A percentile compares a stretch with the other conserved stretches of the same genome.
phyloP scores from a whole-genome alignment of 2,797 vertebrate species.

The Eulemur mongoz region DNA sequence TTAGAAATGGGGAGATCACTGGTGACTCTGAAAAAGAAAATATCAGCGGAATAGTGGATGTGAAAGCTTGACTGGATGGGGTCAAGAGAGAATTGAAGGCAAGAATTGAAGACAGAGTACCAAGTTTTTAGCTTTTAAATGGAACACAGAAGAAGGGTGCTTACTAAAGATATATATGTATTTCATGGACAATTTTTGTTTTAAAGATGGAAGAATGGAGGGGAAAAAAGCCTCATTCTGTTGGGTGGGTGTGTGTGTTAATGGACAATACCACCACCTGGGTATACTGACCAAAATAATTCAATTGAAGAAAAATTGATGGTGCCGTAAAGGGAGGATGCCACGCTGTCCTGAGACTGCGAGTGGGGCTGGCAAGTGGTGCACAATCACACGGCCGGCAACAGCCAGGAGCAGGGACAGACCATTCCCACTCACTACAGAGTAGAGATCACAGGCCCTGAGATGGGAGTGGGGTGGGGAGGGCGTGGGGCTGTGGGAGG shows the following conservation, averaged over 20 bases:
- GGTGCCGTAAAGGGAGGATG: neutral
- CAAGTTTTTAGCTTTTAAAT: neutral
- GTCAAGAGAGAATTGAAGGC: neutral
- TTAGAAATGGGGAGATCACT: neutral
- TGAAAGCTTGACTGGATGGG: neutral
- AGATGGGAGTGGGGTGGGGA: neutral
- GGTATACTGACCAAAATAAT: neutral
- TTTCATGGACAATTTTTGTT: neutral
- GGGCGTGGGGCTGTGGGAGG: no score
- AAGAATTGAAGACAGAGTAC: neutral
- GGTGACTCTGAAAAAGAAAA: neutral
- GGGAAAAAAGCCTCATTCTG: neutral
- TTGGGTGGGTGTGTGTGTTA: neutral
- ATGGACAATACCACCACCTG: neutral
- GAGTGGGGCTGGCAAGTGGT: neutral
- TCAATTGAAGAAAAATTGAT: neutral
- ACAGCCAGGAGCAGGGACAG: neutral
- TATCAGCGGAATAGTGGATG: neutral
- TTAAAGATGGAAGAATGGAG: neutral
- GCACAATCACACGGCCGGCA: no score
- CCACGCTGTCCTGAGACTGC: neutral
- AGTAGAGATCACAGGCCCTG: neutral
- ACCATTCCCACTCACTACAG: neutral
- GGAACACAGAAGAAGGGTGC: neutral
- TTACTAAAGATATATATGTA: neutral